These are phyloP conservation scores for Hemicordylus capensis DNA, from an alignment of 2,113 vertebrate genomes.

Conservation along the genomic window DNA sequence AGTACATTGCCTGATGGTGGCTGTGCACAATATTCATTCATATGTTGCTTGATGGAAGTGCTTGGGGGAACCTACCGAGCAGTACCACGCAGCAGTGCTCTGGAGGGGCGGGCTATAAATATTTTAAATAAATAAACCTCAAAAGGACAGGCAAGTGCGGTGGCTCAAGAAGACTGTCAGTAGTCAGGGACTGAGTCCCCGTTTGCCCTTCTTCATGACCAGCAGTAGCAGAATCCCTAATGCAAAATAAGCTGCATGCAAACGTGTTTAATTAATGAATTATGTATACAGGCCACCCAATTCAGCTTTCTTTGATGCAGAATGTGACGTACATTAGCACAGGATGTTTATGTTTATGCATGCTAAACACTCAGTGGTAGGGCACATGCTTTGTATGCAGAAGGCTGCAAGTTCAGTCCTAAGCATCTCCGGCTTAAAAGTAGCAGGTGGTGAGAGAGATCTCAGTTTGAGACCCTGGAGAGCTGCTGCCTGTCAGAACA, in stretches of 20 bases:
- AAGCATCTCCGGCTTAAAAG: too few relatives aligned
- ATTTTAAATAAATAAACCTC: too few relatives aligned
- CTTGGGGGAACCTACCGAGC: too few relatives aligned
- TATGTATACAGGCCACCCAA: neutral
- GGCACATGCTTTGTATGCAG: too few relatives aligned
- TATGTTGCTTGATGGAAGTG: neutral
- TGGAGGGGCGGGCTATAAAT: too few relatives aligned
- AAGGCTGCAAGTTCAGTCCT: too few relatives aligned
- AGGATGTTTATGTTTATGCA: too few relatives aligned
- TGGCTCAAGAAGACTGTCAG: neutral
- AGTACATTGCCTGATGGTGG: neutral
- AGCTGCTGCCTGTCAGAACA: neutral
- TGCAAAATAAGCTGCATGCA: neutral
- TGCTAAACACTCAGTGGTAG: too few relatives aligned
- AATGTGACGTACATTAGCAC: too few relatives aligned
- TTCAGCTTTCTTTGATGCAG: neutral
- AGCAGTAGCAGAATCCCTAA: neutral
- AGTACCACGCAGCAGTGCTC: too few relatives aligned
- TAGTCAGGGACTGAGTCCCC: neutral
- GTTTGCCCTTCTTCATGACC: neutral
- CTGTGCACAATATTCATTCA: neutral
- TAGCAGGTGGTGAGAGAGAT: too few relatives aligned
- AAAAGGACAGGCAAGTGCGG: neutral
- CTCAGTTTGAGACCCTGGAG: too few relatives aligned
- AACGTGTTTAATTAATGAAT: neutral